Base-by-base conservation (phyloP, 1,140 invertebrate species). In the Ceratoteleas bidentatus region DNA sequence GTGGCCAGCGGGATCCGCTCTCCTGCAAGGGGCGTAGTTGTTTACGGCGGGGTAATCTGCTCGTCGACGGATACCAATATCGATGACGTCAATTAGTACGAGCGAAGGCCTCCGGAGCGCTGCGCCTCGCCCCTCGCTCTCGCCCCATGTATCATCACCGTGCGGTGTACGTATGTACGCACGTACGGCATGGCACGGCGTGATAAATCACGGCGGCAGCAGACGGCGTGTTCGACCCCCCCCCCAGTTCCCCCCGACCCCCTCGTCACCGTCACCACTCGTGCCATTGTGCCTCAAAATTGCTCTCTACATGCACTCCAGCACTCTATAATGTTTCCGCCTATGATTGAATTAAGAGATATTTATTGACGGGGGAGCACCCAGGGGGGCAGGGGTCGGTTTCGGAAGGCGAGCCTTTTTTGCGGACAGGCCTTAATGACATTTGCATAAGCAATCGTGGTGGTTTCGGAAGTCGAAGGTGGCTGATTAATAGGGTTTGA, bases 161-260 rank as follows among this genome's bases (percentile, higher is more conserved):
- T 87, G 87, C 87, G 87, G 87, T 88, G 76, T 90, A 88, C 85
- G 87, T 87, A 88, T 82, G 87, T 85, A 82, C 84, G 85, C 87
- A 88, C 81, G 86, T 84, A 83, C 85, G 86, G 85, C 75, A 84
- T 86, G 86, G 79, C 76, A 86, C 58, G 70, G 81, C 75, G 86
- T 91, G 89, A 91, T 91, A 91, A 91, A 91, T 91, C 90, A 91
- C 89, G 86, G 76, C 86, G 89, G 81, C 86, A 91, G 82, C 87
- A 91, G 89, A 85, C 90, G 89, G 88, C 84, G 88, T 85, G 86
- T 85, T 84, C 50, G 70, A 11, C 50, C 61, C 77, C 76, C 43
- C n/a, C 43, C 50, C 62, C 85, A 84, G 74, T 66, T 73, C 38
- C 64, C 56, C 53, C 49, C 52, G 6, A 49, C 56, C 15, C 65